Base-by-base conservation (phyloP, 1,140 invertebrate species). In the Eufriesea mexicana region DNA sequence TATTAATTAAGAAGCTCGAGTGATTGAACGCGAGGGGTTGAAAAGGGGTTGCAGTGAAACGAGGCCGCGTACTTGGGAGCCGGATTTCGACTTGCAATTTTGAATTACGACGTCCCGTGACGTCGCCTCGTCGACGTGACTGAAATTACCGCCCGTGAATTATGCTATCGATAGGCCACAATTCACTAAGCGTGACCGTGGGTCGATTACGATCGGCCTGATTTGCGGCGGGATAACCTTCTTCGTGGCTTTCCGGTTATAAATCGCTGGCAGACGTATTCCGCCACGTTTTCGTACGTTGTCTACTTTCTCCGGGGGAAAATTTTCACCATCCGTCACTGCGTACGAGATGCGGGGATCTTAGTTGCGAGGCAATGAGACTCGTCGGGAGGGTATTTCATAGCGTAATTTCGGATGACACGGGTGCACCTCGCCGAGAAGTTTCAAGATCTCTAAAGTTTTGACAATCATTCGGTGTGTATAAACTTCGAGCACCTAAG, bases 1-100 rank as follows among this genome's bases (percentile, higher is more conserved):
- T 84, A 81, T 73, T 89, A 89, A 89, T 89, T 89, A 89, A 73
- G 84, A 89, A 89, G 87, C 73, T 87, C 86, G 83, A 75, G 59
- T 84, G 86, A 89, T 89, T 89, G 87, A 89, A 77, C 47, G 68
- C 47, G 79, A 47, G 28, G 84, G 28, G 85, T 86, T 67, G 79
- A 80, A 54, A 70, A 64, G 67, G 45, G 72, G 42, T 72, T 61
- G 35, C 49, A 62, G 67, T 70, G 57, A 49, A 59, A 54, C 67
- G 55, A 51, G 23, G 28, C 25, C 42, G 55, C 4, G n/a, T 25
- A 62, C 51, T 49, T 78, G 64, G 61, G 42, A 16, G 47, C 64
- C 55, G 68, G 67, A 87, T 79, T 88, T 76, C 20, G 42, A 45
- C 79, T 82, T 83, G 72, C 79, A 88, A 88, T 88, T 88, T 87